Evolutionary conservation across 1,140 invertebrate genomes (phyloP), one percentile per base, ranked within the genome.

Genomic region (Drosophila lowei): DNA sequence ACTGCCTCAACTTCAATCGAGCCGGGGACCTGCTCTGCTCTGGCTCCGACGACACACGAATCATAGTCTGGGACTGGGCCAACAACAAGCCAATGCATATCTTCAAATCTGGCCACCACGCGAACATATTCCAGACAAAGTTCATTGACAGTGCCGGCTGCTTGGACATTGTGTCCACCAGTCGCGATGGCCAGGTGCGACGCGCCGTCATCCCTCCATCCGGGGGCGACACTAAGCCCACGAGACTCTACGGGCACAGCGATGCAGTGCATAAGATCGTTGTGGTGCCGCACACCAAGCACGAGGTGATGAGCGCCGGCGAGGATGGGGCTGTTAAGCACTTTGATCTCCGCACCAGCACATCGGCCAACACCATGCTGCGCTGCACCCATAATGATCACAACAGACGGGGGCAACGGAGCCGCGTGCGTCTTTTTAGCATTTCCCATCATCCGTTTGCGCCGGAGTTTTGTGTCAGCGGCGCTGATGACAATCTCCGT

Each of bases 41-140:
- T 90, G 97, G 96, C 4, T 98, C 97, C 0, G 97, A 99, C 93
- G 98, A 99, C 92, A 93, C 95, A 8, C 93, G 94, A 46, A 94
- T 98, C 28, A 93, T 96, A 28, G 92, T 99, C 18, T 99, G 98
- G 98, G 95, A 99, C 90, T 99, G 97, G 97, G 94, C 96, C 11
- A 89, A 92, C 6, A 95, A 95, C 62, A 94, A 94, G 74, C 92
- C 93, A 3, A 76, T 94, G 7, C 91, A 95, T 52, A 92, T 92
- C 18, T 96, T 96, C 77, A 93, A 95, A 61, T 97, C 95, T 48
- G 96, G 96, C 2, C 97, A 99, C 91, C 93, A 93, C 48, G 94
- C 94, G 34, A 99, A 99, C 92, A 95, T 99, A 16, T 98, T 98
- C 92, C 97, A 98, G 90, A 94, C 94, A 93, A 98, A 94, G 92